Evolutionary conservation across 2,888 invertebrate species (phyloP).

Genomic region (Melanargia galathea): DNA sequence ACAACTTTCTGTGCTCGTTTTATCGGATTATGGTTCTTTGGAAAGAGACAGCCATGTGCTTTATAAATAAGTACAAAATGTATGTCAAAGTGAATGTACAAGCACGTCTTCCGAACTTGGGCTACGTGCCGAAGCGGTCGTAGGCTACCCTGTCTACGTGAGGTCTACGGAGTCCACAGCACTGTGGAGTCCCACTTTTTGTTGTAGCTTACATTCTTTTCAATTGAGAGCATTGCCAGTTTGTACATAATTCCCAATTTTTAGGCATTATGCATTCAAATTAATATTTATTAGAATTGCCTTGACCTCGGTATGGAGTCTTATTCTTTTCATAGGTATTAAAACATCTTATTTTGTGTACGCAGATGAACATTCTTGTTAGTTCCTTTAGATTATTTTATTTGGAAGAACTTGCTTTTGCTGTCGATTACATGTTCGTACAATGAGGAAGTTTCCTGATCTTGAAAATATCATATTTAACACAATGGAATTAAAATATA

Average conservation of each 20-base stretch:
- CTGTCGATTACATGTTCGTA: no score
- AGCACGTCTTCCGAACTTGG: neutral
- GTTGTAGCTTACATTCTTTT: neutral
- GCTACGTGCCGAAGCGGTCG: conserved; percentile 19
- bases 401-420: no score
- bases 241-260: neutral
- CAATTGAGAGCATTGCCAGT: neutral
- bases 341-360: no score
- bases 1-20: neutral
- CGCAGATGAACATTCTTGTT: no score
- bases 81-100: conserved; percentile 11
- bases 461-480: no score
- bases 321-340: no score
- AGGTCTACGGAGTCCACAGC: conserved; percentile 17
- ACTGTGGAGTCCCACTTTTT: conserved; percentile 7
- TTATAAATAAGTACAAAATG: neutral
- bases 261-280: neutral
- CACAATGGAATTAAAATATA: no score
- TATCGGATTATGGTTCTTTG: neutral
- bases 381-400: no score
- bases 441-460: no score
- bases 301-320: no score
- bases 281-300: no score
- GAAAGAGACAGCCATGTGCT: neutral
- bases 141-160: conserved; percentile 25